Evolutionary conservation across 2,113 vertebrate species (phyloP).

Genomic region (Cynocephalus volans): DNA sequence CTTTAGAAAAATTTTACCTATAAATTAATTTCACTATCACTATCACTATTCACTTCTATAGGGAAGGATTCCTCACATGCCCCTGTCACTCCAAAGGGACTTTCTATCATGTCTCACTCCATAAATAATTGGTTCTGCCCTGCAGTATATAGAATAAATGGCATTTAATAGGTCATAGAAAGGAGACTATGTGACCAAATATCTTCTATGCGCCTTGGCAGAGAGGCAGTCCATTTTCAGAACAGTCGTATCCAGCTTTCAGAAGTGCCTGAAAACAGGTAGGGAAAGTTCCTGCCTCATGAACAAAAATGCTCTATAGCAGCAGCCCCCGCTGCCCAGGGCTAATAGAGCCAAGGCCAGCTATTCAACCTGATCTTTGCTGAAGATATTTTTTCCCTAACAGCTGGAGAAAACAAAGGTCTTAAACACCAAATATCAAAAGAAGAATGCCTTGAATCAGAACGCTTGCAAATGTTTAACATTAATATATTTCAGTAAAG

Average conservation of each 20-base stretch:
- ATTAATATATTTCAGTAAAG: not conserved
- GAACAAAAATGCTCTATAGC: not conserved
- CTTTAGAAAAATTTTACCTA: not conserved
- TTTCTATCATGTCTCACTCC: not conserved
- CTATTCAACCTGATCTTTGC: not conserved
- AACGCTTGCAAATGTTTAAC: not conserved
- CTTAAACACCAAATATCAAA: not conserved
- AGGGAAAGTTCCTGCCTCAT: not conserved
- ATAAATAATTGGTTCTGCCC: not conserved
- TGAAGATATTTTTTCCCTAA: not conserved
- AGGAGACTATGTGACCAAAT: not conserved
- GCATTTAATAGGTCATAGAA: not conserved
- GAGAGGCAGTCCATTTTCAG: not conserved
- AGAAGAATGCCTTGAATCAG: not conserved
- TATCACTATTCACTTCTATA: not conserved
- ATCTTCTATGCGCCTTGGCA: not conserved
- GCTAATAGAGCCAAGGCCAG: not conserved
- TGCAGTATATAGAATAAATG: not conserved
- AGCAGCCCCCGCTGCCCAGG: not conserved
- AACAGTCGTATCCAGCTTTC: not conserved
- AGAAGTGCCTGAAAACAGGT: not conserved
- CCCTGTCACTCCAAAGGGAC: not conserved
- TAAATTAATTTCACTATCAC: not conserved
- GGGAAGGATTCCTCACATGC: not conserved
- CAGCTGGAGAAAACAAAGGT: not conserved